These are phyloP conservation scores for Notothenia coriiceps DNA, from an alignment of 2,113 vertebrate species.

Conservation along the genomic window DNA sequence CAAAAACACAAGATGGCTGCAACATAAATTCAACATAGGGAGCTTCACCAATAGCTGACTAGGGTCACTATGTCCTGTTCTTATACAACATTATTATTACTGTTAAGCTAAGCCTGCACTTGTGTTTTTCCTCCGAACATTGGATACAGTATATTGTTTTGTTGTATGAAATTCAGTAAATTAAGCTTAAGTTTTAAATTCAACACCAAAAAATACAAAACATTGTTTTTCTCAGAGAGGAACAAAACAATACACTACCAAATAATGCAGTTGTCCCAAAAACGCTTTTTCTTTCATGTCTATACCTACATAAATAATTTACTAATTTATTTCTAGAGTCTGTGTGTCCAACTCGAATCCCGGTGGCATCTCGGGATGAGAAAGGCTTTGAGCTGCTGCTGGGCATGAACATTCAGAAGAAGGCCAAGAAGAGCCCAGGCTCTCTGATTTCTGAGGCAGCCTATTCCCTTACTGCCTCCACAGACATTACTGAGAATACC, in stretches of 20 bases:
- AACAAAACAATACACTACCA: not conserved
- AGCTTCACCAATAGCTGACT: too few relatives aligned
- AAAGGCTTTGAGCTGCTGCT: slow-evolving; percentile 87
- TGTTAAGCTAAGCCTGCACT: too few relatives aligned
- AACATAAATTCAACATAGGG: too few relatives aligned
- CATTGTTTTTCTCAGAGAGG: not conserved
- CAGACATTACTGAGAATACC: slow-evolving; percentile 84
- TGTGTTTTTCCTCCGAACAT: too few relatives aligned
- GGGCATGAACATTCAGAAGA: slow-evolving; percentile 83
- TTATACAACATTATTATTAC: too few relatives aligned
- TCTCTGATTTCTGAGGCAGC: slow-evolving; percentile 82
- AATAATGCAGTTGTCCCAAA: not conserved
- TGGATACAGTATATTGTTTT: too few relatives aligned
- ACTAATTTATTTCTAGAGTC: slow-evolving; percentile 77
- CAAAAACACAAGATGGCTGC: too few relatives aligned
- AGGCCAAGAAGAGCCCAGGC: slow-evolving; percentile 79
- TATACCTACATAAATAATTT: not conserved
- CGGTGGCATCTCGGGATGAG: slow-evolving; percentile 86
- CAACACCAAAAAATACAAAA: not conserved
- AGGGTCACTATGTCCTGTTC: too few relatives aligned
- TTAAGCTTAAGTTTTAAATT: not conserved
- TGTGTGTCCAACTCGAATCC: slow-evolving; percentile 86
- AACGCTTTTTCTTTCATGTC: not conserved
- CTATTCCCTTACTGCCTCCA: slow-evolving; percentile 70
- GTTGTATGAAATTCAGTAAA: not conserved